Percentiles rank a stretch among this genome's conserved stretches.
Evolutionary conservation across 2,113 vertebrate genomes (phyloP).

Genomic region (Gallinago jamesoni): DNA sequence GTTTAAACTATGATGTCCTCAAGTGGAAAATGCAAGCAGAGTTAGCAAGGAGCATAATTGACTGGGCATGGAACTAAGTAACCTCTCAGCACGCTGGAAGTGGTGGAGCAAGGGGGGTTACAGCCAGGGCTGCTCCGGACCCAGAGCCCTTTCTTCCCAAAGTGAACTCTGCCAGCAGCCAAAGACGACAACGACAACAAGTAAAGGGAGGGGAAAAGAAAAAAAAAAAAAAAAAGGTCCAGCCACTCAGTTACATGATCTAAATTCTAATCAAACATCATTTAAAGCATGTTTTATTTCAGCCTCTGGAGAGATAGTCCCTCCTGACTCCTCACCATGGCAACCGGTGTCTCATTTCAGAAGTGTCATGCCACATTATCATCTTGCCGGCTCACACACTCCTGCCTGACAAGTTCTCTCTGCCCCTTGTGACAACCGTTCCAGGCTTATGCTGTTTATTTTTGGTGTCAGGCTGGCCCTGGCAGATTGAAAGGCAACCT

Average conservation of each 20-base stretch:
- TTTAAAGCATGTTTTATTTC: slow-evolving; percentile 99
- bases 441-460: slow-evolving; percentile 82
- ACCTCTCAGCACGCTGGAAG: slow-evolving; percentile 57
- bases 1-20: slow-evolving; percentile 65
- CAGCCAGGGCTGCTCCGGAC: not conserved
- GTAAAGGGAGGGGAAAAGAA: not conserved
- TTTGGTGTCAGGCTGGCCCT: slow-evolving; percentile 80
- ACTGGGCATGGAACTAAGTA: slow-evolving; percentile 64
- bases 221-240: slow-evolving; percentile 77
- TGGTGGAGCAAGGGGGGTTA: not conserved
- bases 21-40: slow-evolving; percentile 65
- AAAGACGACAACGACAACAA: too few relatives aligned
- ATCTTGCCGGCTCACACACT: slow-evolving; percentile 90
- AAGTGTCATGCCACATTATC: slow-evolving; percentile 99
- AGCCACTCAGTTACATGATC: slow-evolving; percentile 94
- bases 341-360: slow-evolving; percentile 99
- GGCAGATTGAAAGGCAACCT: slow-evolving; percentile 81
- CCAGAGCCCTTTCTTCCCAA: too few relatives aligned
- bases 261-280: slow-evolving; percentile 99
- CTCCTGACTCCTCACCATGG: slow-evolving; percentile 94
- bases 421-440: slow-evolving; percentile 87
- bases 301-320: slow-evolving; percentile 92
- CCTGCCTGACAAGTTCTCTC: slow-evolving; percentile 93
- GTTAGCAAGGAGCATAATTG: slow-evolving; percentile 61
- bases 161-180: too few relatives aligned